These are phyloP conservation scores for Benthosema pterotum DNA, from an alignment of 2,797 vertebrate species.

Conservation along the genomic window DNA sequence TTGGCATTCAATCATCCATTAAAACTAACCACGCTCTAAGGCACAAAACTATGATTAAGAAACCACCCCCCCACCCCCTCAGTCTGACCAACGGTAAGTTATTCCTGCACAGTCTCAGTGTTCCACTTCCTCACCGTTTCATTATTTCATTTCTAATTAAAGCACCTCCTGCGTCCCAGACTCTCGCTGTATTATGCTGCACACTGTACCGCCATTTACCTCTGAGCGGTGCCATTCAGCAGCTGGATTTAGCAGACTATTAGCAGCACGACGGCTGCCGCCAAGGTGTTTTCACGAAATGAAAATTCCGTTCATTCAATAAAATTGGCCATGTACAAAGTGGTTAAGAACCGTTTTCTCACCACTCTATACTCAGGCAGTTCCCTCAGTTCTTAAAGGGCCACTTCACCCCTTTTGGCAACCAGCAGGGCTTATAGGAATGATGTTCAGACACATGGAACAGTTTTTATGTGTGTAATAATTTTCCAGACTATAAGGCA, in stretches of 20 bases:
- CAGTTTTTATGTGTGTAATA: too few relatives aligned
- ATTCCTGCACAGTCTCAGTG: constrained; percentile 35
- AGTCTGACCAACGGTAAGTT: constrained; percentile 58
- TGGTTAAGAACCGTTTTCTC: constrained; percentile 1
- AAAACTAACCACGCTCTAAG: constrained; percentile 78
- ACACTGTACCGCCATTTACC: constrained; percentile 31
- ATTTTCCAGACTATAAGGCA: too few relatives aligned
- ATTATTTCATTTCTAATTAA: constrained; percentile 77
- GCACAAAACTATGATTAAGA: constrained; percentile 80
- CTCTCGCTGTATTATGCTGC: constrained; percentile 14
- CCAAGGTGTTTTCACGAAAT: too few relatives aligned
- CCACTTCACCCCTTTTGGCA: too few relatives aligned
- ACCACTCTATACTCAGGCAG: constrained; percentile 11
- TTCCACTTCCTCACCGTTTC: constrained; percentile 55
- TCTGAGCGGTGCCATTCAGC: constrained; percentile 27
- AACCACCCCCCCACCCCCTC: constrained; percentile 55
- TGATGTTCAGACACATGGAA: too few relatives aligned
- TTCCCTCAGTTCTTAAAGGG: too few relatives aligned
- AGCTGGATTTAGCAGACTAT: constrained; percentile 27
- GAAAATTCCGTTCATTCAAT: too few relatives aligned
- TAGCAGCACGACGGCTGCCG: constrained; percentile 10
- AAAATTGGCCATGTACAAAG: too few relatives aligned
- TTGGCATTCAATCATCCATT: constrained; percentile 84
- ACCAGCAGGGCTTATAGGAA: too few relatives aligned
- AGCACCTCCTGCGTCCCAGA: constrained; percentile 54